Conservation (phyloP, 2,888 invertebrate genomes). For the Sialis lutaria region DNA sequence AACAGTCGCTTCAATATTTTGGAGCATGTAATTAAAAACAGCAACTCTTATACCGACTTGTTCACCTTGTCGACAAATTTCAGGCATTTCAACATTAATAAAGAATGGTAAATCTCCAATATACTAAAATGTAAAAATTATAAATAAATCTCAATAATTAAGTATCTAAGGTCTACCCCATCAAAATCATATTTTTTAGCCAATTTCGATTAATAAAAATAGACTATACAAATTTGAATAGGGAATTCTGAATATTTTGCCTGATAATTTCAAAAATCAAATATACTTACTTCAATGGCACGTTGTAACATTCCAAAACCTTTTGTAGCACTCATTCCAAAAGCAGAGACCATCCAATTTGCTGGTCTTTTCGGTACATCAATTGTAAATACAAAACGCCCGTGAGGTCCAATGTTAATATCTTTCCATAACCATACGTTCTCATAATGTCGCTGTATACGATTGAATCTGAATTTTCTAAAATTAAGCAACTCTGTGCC, state of each 20-base stretch:
- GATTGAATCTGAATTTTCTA: slow-evolving; percentile 71
- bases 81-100: slow-evolving; percentile 87
- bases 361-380: slow-evolving; percentile 73
- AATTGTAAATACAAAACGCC: slow-evolving; percentile 69
- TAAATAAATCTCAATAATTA: not conserved
- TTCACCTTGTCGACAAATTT: slow-evolving; percentile 70
- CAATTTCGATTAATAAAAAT: not conserved
- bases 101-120: slow-evolving; percentile 84
- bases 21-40: slow-evolving; percentile 85
- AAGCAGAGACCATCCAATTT: slow-evolving; percentile 86
- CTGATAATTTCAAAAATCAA: not conserved
- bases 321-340: slow-evolving; percentile 70
- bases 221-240: not conserved
- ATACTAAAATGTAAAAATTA: slow-evolving; percentile 35
- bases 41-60: slow-evolving; percentile 84
- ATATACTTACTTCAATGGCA: slow-evolving; percentile 46
- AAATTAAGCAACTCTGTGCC: slow-evolving; percentile 53
- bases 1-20: slow-evolving; percentile 69
- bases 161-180: no score
- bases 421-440: slow-evolving; percentile 94
- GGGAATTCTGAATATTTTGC: not conserved
- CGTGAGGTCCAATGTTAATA: slow-evolving; percentile 82
- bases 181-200: no score
- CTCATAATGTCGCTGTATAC: slow-evolving; percentile 79
- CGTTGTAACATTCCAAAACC: slow-evolving; percentile 77